Evolutionary conservation across 2,797 vertebrate genomes (phyloP).

Genomic region (Tadarida brasiliensis): DNA sequence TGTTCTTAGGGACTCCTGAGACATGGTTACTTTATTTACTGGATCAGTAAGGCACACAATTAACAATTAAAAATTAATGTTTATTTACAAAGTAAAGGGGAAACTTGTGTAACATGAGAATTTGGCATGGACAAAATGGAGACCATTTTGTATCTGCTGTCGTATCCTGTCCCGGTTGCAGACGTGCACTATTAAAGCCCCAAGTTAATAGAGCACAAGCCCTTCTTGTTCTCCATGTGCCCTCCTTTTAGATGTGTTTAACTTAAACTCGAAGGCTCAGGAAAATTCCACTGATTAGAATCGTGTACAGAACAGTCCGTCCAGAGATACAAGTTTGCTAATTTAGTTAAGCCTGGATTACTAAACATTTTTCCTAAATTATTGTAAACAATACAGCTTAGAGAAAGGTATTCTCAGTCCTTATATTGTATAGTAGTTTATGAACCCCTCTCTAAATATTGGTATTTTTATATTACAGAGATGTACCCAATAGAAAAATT

Average conservation of each 20-base stretch:
- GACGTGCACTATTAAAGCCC: slow-evolving; percentile 11
- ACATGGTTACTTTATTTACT: slow-evolving; percentile 82
- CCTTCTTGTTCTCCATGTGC: slow-evolving; percentile 37
- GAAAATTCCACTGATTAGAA: slow-evolving; percentile 65
- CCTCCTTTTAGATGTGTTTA: slow-evolving; percentile 34
- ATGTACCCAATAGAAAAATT: slow-evolving; percentile 72
- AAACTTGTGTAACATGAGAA: slow-evolving; percentile 67
- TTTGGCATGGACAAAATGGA: slow-evolving; percentile 72
- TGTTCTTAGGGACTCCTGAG: slow-evolving; percentile 84
- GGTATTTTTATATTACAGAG: slow-evolving; percentile 79
- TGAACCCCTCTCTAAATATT: slow-evolving; percentile 52
- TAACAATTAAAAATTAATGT: slow-evolving; percentile 80
- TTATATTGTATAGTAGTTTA: slow-evolving; percentile 78
- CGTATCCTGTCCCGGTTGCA: slow-evolving; percentile 10
- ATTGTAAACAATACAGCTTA: slow-evolving; percentile 78
- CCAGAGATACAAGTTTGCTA: slow-evolving; percentile 64
- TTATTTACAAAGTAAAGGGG: slow-evolving; percentile 83
- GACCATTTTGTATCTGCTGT: slow-evolving; percentile 68
- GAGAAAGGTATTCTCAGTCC: slow-evolving; percentile 77
- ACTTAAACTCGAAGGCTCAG: slow-evolving; percentile 75
- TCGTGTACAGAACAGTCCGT: slow-evolving; percentile 33
- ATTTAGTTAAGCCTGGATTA: slow-evolving; percentile 63
- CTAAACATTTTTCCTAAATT: slow-evolving; percentile 73
- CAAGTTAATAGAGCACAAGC: slow-evolving; percentile 69
- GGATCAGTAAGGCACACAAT: slow-evolving; percentile 80